phyloP scores from a whole-genome alignment of 2,797 vertebrate species.

The Anniella stebbinsi region DNA sequence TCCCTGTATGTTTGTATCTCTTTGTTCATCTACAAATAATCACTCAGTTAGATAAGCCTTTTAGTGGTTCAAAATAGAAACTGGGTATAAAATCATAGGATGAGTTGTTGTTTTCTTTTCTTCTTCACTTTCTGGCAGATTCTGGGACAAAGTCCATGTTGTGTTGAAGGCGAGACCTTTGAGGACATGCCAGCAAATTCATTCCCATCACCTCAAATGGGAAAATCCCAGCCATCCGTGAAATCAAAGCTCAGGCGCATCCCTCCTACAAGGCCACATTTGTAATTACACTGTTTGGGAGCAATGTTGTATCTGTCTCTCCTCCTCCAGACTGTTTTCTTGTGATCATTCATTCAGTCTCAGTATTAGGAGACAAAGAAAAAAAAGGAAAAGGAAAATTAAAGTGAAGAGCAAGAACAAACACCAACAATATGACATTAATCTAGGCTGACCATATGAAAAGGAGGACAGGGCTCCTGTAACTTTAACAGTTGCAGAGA shows the following conservation, averaged over 20 bases:
- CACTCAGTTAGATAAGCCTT: conserved; percentile 47
- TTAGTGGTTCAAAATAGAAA: conserved; percentile 54
- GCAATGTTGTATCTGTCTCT: conserved; percentile 47
- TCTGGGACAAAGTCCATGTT: conserved; percentile 60
- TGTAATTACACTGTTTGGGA: conserved; percentile 66
- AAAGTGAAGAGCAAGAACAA: conserved; percentile 15
- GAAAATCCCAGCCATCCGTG: conserved; percentile 66
- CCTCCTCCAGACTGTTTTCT: conserved; percentile 48
- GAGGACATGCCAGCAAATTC: conserved; percentile 60
- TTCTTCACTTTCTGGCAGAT: conserved; percentile 50
- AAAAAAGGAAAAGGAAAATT: not conserved
- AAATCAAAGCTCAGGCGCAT: conserved; percentile 69
- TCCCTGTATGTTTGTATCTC: conserved; percentile 13
- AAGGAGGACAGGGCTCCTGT: too few relatives aligned
- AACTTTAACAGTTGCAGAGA: too few relatives aligned
- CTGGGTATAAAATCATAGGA: conserved; percentile 41
- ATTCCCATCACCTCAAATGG: conserved; percentile 65
- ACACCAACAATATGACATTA: conserved; percentile 36
- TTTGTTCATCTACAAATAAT: conserved; percentile 67
- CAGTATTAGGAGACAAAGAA: conserved; percentile 49
- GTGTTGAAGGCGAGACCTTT: conserved; percentile 50
- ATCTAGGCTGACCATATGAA: too few relatives aligned
- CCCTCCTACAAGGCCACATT: conserved; percentile 67
- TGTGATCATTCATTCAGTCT: conserved; percentile 59
- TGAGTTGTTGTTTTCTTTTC: not conserved